A percentile compares a stretch with the other conserved stretches of the same genome.
phyloP scores from a whole-genome alignment of 2,888 invertebrate genomes.

The Phalangium opilio region DNA sequence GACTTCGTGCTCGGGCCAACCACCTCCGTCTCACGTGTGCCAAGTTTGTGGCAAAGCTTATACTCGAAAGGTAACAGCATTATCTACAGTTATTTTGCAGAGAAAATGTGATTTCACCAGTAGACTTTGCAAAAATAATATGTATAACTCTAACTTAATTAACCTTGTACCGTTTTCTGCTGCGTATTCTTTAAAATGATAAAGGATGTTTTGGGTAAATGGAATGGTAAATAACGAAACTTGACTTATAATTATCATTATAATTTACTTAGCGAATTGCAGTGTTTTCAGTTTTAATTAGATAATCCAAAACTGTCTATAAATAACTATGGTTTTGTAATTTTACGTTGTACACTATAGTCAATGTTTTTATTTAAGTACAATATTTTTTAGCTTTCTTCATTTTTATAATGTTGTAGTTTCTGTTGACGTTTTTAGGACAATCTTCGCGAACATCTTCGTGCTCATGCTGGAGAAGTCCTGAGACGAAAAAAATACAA shows the following conservation, averaged over 20 bases:
- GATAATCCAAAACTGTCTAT: no score
- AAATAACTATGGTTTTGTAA: no score
- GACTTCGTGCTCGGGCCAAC: conserved; percentile 48
- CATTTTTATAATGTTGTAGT: no score
- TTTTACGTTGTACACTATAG: no score
- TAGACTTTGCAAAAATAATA: no score
- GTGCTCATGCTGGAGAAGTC: conserved; percentile 42
- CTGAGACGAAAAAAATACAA: conserved; percentile 31
- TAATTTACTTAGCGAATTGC: no score
- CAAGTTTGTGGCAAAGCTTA: conserved; percentile 47
- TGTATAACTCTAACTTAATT: neutral
- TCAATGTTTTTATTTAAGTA: no score
- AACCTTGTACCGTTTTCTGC: neutral
- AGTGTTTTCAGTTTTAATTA: no score
- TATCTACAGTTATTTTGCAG: neutral
- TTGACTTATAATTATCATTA: no score
- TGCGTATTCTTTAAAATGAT: neutral
- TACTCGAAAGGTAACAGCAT: conserved; percentile 39
- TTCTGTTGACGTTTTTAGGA: conserved; percentile 32
- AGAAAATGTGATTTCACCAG: no score
- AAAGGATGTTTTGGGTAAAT: neutral
- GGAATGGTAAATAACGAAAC: neutral
- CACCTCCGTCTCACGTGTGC: conserved; percentile 40
- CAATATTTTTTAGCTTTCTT: no score
- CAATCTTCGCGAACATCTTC: conserved; percentile 52